Conservation (phyloP, 2,797 vertebrate genomes). For the Hippocampus kuda region DNA sequence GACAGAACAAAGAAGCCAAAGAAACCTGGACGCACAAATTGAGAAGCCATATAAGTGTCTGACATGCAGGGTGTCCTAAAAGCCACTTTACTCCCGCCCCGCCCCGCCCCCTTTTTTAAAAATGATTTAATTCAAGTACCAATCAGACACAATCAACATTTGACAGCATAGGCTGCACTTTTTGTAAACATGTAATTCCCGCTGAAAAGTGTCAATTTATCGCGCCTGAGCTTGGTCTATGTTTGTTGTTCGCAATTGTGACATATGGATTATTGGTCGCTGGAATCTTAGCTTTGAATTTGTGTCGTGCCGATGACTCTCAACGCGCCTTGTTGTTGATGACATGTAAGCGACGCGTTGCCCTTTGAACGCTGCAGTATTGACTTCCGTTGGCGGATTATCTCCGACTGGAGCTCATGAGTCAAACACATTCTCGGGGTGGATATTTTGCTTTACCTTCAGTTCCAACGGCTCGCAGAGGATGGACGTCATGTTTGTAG, state of each 20-base stretch:
- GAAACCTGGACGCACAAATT: slow-evolving; percentile 61
- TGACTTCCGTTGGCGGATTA: neutral
- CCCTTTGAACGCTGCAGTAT: neutral
- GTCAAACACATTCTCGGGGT: neutral
- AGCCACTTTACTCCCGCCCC: no score
- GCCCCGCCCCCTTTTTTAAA: no score
- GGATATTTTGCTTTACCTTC: slow-evolving; percentile 70
- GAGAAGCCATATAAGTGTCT: no score
- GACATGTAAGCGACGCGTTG: neutral
- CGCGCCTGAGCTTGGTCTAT: neutral
- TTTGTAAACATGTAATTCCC: no score
- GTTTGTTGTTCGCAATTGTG: neutral
- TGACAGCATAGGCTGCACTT: no score
- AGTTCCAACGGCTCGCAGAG: slow-evolving; percentile 81
- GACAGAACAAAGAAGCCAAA: slow-evolving; percentile 84
- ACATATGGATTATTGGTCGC: no score
- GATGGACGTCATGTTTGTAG: slow-evolving; percentile 85
- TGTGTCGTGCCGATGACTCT: no score
- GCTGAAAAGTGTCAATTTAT: neutral
- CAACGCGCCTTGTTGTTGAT: neutral
- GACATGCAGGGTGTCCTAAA: no score
- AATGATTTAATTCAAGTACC: no score
- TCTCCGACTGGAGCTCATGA: neutral
- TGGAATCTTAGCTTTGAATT: no score
- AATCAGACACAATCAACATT: no score